Base-by-base conservation (phyloP, 30 jellyfish, hydroid and myxozoan species). In the Mastigias papua region DNA sequence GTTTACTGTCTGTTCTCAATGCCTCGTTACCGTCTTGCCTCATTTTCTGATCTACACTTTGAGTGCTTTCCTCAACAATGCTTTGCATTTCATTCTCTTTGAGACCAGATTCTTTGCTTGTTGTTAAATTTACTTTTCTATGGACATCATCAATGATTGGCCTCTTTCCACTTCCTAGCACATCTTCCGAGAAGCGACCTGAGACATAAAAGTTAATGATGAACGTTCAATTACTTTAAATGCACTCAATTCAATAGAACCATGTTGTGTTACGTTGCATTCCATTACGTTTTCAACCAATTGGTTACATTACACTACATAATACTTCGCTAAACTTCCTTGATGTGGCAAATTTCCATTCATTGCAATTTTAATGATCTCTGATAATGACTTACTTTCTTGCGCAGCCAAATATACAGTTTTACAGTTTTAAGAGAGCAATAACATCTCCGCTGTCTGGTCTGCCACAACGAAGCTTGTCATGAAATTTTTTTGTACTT, bases 101-200 rank as follows among this genome's bases (percentile, higher is more conserved):
- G 9, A 29, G 62, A 23, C 8, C 69, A 19, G 69, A 16, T 3
- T 23, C 69, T 57, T 23, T 57, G 17, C 23, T 8, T 4, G 17
- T 57, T 69, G 62, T 27, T 25, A 20, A 19, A 29, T 13, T 17
- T 69, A n/a, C 13, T 35, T 17, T 69, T 48, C 13, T 35, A n/a
- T 13, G 81, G 35, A 31, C 17, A 33, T 16, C 61, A 17, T 21
- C 25, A 57, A 19, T 17, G 31, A 25, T 23, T 57, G 30, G 19
- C 30, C 7, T 19, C 69, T 57, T 23, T 10, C 7, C 16, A 6
- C n/a, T 50, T 28, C 74, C 67, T 1, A 76, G 17, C 74, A 51
- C 11, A 4, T 76, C 86, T 49, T 76, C 86, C 30, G 86, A 76
- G 17, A 29, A 76, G 21, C 86, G 49, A 9, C 86, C 86, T 76